Conservation (phyloP, 2,888 invertebrate genomes). For the Drosophila ezoana region DNA sequence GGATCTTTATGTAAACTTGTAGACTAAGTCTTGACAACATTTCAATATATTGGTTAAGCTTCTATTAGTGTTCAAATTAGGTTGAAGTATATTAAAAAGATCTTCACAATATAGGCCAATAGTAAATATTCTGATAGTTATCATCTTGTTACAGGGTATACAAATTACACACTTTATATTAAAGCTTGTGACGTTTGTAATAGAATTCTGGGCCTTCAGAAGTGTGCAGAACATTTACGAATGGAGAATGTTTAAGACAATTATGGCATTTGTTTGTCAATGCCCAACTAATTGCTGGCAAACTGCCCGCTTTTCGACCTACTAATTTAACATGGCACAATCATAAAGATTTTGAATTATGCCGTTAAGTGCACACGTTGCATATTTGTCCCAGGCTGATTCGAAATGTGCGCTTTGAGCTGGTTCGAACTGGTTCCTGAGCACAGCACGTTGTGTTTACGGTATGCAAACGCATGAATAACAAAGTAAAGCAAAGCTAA, state of each 20-base stretch:
- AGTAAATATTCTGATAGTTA: background rate
- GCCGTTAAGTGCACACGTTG: slow-evolving; percentile 21
- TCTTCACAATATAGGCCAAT: too few species aligned
- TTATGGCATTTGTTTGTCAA: slow-evolving; percentile 20
- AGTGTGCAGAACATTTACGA: background rate
- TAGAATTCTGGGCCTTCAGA: background rate
- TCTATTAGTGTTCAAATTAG: too few species aligned
- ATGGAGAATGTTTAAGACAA: slow-evolving; percentile 13
- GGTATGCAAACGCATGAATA: slow-evolving; percentile 42
- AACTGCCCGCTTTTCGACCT: slow-evolving; percentile 8
- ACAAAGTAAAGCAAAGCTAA: slow-evolving; percentile 24
- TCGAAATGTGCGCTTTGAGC: slow-evolving; percentile 10
- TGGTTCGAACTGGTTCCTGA: slow-evolving; percentile 27
- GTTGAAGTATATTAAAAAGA: too few species aligned
- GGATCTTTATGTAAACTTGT: too few species aligned
- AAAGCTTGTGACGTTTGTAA: background rate
- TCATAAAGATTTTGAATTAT: slow-evolving; percentile 27
- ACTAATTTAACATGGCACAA: slow-evolving; percentile 15
- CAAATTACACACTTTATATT: background rate
- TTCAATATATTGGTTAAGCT: too few species aligned
- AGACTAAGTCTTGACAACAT: too few species aligned
- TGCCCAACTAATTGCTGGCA: slow-evolving; percentile 30
- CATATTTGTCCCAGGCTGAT: background rate
- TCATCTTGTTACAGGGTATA: background rate
- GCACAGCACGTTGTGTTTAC: slow-evolving; percentile 28